Evolutionary conservation across 2,113 vertebrate genomes (phyloP), one percentile per base, ranked within the genome.

Genomic region (Empidonax alnorum): DNA sequence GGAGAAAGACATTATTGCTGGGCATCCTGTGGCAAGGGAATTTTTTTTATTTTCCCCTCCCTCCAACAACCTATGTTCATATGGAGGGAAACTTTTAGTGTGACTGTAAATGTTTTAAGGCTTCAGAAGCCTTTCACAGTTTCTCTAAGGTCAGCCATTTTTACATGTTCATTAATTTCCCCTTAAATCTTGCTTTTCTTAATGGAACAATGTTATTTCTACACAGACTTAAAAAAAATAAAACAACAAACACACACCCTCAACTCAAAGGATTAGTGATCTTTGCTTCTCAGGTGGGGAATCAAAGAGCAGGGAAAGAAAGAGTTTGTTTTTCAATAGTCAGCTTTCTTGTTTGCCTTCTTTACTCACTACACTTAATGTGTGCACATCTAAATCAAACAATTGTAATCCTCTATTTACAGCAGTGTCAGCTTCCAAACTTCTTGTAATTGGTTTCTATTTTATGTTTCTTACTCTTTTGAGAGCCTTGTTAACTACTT

Each of bases 201-300:
- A 49, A n/a, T 52, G 11, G 24, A 41, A 16, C 6, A 55, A 21
- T 55, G 12, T 0, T 65, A 6, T 41, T 82, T 67, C 41, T 10
- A 50, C 12, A 31, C 4, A 65, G 18, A 50, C 6, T 10, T 15
- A 49, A 41, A 61, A 22, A 27, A 7, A 22, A 22, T 17, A 17
- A 42, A 63, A 37, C 12, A 44, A 65, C 47, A 69, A 11, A 0
- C 21, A 16, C 13, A n/a, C 3, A 6, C 4, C 12, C 7, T 0
- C 2, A 14, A 7, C 5, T 59, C 9, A 65, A 91, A 68, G 4
- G 39, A n/a, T 59, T 3, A 4, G 10, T 72, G n/a, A 33, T 42
- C 18, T 71, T 84, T 84, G 21, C 6, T 67, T 82, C 44, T 87
- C 9, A 18, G 17, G 30, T 17, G 23, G 27, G 50, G 49, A 44